phyloP scores from a whole-genome alignment of 2,797 vertebrate species.

The Parauchenoglanis ngamensis region DNA sequence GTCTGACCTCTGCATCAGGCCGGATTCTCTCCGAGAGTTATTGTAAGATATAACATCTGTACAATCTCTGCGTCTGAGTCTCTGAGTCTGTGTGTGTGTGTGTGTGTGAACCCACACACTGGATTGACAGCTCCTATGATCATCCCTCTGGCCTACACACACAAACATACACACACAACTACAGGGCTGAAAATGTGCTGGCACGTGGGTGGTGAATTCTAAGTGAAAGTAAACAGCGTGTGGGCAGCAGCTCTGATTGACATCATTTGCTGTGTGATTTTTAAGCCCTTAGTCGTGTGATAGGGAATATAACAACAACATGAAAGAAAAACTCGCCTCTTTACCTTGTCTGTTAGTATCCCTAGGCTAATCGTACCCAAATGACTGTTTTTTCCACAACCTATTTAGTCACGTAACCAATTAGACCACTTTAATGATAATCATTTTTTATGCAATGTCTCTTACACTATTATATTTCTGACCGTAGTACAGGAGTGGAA shows the following conservation, averaged over 20 bases:
- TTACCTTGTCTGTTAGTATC: not conserved
- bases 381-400: no score
- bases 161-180: slow-evolving; percentile 23
- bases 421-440: not conserved
- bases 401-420: not conserved
- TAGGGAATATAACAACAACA: not conserved
- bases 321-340: not conserved
- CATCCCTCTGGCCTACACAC: slow-evolving; percentile 31
- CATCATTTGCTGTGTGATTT: slow-evolving; percentile 36
- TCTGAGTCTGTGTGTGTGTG: slow-evolving; percentile 17
- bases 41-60: slow-evolving; percentile 15
- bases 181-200: slow-evolving; percentile 36
- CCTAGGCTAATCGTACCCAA: not conserved
- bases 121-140: slow-evolving; percentile 41
- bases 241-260: slow-evolving; percentile 41
- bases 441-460: not conserved
- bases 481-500: not conserved
- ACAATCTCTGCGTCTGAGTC: slow-evolving; percentile 9
- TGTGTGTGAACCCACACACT: slow-evolving; percentile 15
- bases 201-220: slow-evolving; percentile 43
- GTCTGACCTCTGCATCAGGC: slow-evolving; percentile 20
- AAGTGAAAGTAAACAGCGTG: slow-evolving; percentile 43
- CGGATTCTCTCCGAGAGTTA: slow-evolving; percentile 11
- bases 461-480: not conserved
- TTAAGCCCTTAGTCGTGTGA: slow-evolving; percentile 30